Conservation (phyloP, 2,797 vertebrate species). For the Sebastes oblongus region DNA sequence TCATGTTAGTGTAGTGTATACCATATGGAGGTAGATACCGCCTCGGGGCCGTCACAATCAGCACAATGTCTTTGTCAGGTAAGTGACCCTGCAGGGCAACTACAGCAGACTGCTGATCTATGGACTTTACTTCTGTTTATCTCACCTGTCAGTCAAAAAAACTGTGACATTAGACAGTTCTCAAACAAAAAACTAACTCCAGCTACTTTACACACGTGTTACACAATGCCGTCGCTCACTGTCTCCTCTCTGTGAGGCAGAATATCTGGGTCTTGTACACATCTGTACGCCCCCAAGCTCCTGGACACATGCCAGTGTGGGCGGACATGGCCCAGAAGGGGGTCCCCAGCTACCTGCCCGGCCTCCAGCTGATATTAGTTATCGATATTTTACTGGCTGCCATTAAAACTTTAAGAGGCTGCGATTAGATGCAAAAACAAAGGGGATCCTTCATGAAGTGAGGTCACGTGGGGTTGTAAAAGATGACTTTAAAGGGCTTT, state of each 20-base stretch:
- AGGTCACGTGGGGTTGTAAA: slow-evolving; percentile 70
- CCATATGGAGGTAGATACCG: slow-evolving; percentile 50
- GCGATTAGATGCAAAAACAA: slow-evolving; percentile 75
- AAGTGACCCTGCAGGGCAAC: slow-evolving; percentile 47
- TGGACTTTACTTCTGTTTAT: slow-evolving; percentile 52
- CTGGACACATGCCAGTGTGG: slow-evolving; percentile 49
- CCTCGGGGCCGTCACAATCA: slow-evolving; percentile 62
- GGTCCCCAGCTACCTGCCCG: slow-evolving; percentile 50
- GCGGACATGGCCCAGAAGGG: slow-evolving; percentile 49
- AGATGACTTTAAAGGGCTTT: slow-evolving; percentile 68
- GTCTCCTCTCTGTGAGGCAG: slow-evolving; percentile 4
- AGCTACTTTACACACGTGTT: background rate
- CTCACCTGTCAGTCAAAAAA: slow-evolving; percentile 45
- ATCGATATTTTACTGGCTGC: slow-evolving; percentile 74
- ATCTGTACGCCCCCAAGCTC: slow-evolving; percentile 45
- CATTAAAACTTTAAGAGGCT: slow-evolving; percentile 78
- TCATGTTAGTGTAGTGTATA: slow-evolving; percentile 46
- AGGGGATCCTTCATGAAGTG: slow-evolving; percentile 68
- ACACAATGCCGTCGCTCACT: background rate
- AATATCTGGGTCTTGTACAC: slow-evolving; percentile 28
- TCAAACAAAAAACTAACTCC: background rate
- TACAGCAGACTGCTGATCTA: slow-evolving; percentile 55
- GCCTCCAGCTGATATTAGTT: slow-evolving; percentile 76
- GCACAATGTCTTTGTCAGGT: slow-evolving; percentile 64
- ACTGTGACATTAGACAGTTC: slow-evolving; percentile 20